A percentile compares a stretch with the other conserved stretches of the same genome.
phyloP scores from a whole-genome alignment of 2,888 invertebrate species.

The Cacoxenus indagator region DNA sequence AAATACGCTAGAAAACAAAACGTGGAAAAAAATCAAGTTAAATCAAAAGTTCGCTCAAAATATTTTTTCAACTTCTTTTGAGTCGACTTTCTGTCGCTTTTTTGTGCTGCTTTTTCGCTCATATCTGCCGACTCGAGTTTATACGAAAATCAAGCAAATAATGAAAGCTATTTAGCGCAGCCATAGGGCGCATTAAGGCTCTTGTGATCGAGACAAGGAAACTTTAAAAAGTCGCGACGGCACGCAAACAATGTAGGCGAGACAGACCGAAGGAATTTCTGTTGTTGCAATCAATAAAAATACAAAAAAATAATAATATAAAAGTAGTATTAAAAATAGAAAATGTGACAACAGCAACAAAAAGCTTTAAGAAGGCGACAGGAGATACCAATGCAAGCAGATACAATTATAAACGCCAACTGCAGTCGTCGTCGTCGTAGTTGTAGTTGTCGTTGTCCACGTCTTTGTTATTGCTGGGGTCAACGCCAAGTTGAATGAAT shows the following conservation, averaged over 20 bases:
- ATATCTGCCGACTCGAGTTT: constrained; percentile 29
- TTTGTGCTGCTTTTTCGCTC: background rate
- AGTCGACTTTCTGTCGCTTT: background rate
- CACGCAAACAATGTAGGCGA: constrained; percentile 4
- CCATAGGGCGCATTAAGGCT: constrained; percentile 53
- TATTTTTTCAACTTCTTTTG: background rate
- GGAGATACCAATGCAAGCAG: background rate
- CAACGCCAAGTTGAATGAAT: too few species aligned
- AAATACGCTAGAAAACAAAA: background rate
- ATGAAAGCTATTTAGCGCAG: constrained; percentile 60
- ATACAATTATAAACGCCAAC: background rate
- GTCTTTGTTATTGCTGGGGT: constrained; percentile 6
- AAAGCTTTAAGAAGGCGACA: background rate
- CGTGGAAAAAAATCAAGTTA: background rate
- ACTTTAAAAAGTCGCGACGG: background rate
- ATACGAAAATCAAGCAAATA: constrained; percentile 55
- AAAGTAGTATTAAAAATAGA: background rate
- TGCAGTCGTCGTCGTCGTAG: background rate
- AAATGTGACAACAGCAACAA: constrained; percentile 12
- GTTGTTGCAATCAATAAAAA: background rate
- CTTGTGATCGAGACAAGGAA: constrained; percentile 4
- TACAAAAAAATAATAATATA: background rate
- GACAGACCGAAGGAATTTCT: background rate
- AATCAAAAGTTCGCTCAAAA: background rate
- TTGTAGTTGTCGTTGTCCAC: background rate